Evolutionary conservation across 2,888 invertebrate genomes (phyloP).

Genomic region (Patella ulyssiponensis): DNA sequence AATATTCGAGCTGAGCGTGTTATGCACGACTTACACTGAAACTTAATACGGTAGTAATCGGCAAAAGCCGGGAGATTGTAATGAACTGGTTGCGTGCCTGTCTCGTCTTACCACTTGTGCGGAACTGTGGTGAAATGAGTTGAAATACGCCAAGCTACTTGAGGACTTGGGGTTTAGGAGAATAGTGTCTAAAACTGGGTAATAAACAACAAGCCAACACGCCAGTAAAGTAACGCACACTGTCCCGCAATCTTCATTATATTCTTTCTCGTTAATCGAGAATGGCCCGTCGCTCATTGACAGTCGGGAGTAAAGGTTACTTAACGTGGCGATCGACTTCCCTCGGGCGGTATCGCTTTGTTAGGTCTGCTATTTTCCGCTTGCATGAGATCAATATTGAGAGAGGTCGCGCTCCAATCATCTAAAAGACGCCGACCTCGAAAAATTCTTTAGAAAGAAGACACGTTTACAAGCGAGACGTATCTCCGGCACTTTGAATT

Average conservation of each 20-base stretch:
- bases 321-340: background rate
- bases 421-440: constrained; percentile 12
- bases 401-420: constrained; percentile 8
- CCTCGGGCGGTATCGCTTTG: constrained; percentile 7
- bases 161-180: background rate
- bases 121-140: constrained; percentile 11
- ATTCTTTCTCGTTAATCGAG: no score
- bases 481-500: constrained; percentile 7
- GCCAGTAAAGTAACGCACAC: no score
- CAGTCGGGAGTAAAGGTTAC: constrained; percentile 5
- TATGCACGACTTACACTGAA: constrained; percentile 12
- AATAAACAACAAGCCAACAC: no score
- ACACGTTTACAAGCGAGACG: constrained; percentile 12
- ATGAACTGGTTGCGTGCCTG: constrained; percentile 12
- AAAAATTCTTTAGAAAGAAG: constrained; percentile 11
- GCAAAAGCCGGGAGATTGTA: constrained; percentile 2
- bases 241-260: no score
- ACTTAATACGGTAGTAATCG: constrained; percentile 6
- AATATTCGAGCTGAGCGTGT: constrained; percentile 12
- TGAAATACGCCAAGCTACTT: background rate
- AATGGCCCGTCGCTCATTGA: background rate
- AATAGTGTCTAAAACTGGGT: background rate
- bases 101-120: constrained; percentile 11
- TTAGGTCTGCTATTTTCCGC: constrained; percentile 7
- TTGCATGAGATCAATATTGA: constrained; percentile 9